Conservation (phyloP, 2,113 vertebrate species). For the Trichechus manatus region DNA sequence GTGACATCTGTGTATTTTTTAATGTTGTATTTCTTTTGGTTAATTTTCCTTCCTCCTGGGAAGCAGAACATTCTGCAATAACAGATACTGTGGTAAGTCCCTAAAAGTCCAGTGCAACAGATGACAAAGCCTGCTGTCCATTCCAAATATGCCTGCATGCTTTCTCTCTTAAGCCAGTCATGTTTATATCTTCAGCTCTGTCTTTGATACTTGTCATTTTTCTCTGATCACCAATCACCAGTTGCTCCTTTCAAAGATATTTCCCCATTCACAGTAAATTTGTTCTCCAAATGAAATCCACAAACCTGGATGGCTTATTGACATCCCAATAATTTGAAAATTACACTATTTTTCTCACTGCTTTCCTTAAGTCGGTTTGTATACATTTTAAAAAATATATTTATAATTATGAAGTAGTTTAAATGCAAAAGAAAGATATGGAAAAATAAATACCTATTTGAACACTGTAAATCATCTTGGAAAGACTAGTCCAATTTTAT, state of each 20-base stretch:
- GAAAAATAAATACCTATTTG: slow-evolving; percentile 54
- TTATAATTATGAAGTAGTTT: slow-evolving; percentile 60
- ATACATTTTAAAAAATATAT: not conserved
- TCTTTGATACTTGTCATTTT: slow-evolving; percentile 44
- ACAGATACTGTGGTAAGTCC: slow-evolving; percentile 80
- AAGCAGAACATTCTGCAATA: slow-evolving; percentile 73
- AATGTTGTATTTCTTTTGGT: slow-evolving; percentile 79
- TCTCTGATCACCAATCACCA: not conserved
- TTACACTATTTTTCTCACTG: not conserved
- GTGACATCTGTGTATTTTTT: slow-evolving; percentile 79
- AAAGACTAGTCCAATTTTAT: slow-evolving; percentile 47
- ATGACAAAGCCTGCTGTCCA: slow-evolving; percentile 34
- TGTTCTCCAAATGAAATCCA: not conserved
- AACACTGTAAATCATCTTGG: slow-evolving; percentile 34
- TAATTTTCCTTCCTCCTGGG: slow-evolving; percentile 70
- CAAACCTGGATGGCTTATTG: not conserved
- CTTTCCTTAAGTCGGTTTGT: not conserved
- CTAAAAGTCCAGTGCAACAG: slow-evolving; percentile 77
- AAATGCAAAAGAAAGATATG: not conserved
- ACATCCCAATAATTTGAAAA: not conserved
- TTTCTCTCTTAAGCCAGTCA: not conserved
- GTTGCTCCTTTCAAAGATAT: not conserved
- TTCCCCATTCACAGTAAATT: not conserved
- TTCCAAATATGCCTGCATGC: slow-evolving; percentile 48
- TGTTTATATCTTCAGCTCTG: slow-evolving; percentile 10